These are phyloP conservation scores for Latrodectus hesperus DNA, from an alignment of 2,888 invertebrate genomes.

Conservation along the genomic window DNA sequence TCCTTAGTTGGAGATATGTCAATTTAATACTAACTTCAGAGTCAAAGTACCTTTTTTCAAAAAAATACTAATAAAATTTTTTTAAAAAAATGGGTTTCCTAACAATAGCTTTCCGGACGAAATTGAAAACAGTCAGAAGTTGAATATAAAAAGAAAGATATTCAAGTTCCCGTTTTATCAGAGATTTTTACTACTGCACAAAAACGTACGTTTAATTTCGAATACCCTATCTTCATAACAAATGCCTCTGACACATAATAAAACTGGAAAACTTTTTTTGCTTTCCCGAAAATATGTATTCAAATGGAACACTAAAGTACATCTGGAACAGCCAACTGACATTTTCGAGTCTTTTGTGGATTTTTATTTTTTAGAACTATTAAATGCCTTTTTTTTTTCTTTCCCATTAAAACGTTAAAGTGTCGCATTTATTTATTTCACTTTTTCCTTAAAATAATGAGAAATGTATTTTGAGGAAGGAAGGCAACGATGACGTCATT, in stretches of 20 bases:
- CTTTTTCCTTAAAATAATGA: conserved; percentile 58
- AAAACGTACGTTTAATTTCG: neutral
- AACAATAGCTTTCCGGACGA: neutral
- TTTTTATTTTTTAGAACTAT: conserved; percentile 40
- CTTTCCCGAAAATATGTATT: neutral
- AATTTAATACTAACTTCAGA: too few species aligned
- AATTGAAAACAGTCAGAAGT: neutral
- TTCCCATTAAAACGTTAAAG: neutral
- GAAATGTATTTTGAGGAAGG: conserved; percentile 55
- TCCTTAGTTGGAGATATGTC: too few species aligned
- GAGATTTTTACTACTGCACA: neutral
- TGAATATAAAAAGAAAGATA: neutral
- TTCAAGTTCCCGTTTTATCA: neutral
- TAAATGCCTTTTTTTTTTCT: neutral
- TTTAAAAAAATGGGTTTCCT: too few species aligned
- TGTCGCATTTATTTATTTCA: conserved; percentile 57
- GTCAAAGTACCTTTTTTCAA: too few species aligned
- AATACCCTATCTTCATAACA: neutral
- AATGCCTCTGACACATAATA: neutral
- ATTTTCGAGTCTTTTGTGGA: conserved; percentile 55
- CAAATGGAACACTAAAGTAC: conserved; percentile 7
- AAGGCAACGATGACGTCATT: conserved; percentile 50
- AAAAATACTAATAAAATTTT: too few species aligned
- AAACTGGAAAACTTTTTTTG: neutral
- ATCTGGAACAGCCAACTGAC: conserved; percentile 51